Conservation (phyloP, 2,113 vertebrate species). For the Tenrec ecaudatus region DNA sequence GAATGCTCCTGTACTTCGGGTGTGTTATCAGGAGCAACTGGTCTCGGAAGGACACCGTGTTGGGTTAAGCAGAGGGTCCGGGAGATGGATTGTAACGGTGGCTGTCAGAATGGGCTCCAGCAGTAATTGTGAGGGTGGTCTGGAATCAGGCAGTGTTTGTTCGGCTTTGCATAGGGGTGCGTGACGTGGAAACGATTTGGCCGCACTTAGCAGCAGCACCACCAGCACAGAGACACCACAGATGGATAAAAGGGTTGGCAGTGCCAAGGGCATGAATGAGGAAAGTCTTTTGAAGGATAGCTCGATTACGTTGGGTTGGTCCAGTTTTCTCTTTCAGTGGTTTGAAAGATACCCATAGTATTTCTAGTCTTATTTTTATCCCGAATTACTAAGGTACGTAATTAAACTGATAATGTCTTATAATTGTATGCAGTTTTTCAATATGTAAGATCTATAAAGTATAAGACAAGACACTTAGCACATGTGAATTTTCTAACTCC, state of each 20-base stretch:
- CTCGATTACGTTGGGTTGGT: background rate
- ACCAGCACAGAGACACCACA: background rate
- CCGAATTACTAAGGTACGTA: background rate
- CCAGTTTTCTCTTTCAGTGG: background rate
- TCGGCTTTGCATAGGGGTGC: no score
- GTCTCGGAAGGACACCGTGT: no score
- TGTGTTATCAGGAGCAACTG: no score
- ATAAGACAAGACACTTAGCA: background rate
- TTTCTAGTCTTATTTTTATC: background rate
- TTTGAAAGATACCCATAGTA: background rate
- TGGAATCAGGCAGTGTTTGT: no score
- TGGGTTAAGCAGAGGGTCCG: no score
- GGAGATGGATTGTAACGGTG: no score
- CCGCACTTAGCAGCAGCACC: no score
- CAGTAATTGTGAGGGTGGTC: no score
- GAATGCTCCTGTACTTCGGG: no score
- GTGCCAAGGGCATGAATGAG: background rate
- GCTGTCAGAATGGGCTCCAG: no score
- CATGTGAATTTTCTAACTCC: background rate
- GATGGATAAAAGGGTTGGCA: background rate
- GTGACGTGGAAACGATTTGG: no score
- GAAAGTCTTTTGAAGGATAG: background rate
- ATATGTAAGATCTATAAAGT: background rate
- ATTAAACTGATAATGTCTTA: background rate
- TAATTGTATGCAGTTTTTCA: background rate